Evolutionary conservation across 2,113 vertebrate species (phyloP), one percentile per base, ranked within the genome.

Genomic region (Elgaria multicarinata): DNA sequence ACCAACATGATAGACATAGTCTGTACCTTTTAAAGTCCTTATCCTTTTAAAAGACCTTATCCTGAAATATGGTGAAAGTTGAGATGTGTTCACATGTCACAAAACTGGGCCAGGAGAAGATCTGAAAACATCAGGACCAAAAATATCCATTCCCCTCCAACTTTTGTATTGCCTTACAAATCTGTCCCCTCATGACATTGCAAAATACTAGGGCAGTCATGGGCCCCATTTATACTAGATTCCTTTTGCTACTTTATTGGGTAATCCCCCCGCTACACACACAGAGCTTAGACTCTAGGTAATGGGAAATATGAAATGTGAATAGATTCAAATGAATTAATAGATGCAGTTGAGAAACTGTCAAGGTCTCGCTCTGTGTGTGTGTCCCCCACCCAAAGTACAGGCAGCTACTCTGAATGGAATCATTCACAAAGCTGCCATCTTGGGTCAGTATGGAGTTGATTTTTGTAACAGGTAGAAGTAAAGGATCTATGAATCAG

Each of bases 1-100:
- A 74, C 90, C 93, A 91, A 84, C 87, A 86, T 10, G 69, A 72
- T 82, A 91, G 71, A 94, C 3, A 92, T 93, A 92, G n/a, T n/a
- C n/a, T n/a, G n/a, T n/a, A n/a, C n/a, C n/a, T n/a, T n/a, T n/a
- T n/a, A n/a, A n/a, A n/a, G n/a, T n/a, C n/a, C 1, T 53, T 44
- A 6, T 89, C 75, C 72, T 91, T 64, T 66, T 89, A 72, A 84
- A 2, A 10, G 16, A 42, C 33, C 87, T n/a, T 44, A 58, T 89
- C 75, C 50, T 26, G 22, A 90, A 92, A 67, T 53, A 36, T 64
- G 39, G 9, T 87, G 10, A 36, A 79, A 79, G 22, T 53, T 24
- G 36, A 7, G 26, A 55, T n/a, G n/a, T 22, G 33, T 67, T 79
- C 2, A n/a, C 33, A 20, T 53, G 28, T 80, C 44, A 58, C 36